Conservation (phyloP, 2,888 invertebrate species). For the Morinoia aosen region DNA sequence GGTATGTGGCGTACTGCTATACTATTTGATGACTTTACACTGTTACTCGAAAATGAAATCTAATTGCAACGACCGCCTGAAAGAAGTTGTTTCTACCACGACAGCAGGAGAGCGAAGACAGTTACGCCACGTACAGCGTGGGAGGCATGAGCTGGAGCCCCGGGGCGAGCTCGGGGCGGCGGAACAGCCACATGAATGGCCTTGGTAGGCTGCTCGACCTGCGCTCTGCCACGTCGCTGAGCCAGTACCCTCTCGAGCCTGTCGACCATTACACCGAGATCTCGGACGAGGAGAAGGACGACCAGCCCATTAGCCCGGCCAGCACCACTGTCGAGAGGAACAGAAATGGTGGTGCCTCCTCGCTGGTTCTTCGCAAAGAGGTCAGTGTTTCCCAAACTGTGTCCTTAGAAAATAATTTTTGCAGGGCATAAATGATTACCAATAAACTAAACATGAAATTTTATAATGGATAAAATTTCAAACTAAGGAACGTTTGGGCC, state of each 20-base stretch:
- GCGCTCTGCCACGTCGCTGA: slow-evolving; percentile 60
- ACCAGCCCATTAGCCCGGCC: background rate
- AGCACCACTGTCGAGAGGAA: slow-evolving; percentile 62
- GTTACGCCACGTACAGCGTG: background rate
- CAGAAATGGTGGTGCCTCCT: background rate
- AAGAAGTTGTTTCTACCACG: background rate
- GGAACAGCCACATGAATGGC: slow-evolving; percentile 68
- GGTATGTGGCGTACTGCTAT: too few species aligned
- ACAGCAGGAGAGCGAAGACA: background rate
- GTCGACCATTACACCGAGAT: slow-evolving; percentile 83
- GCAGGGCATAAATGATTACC: background rate
- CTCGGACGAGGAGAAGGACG: slow-evolving; percentile 80
- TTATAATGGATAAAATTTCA: too few species aligned
- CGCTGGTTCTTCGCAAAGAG: background rate
- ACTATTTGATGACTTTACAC: too few species aligned
- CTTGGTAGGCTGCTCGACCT: slow-evolving; percentile 66
- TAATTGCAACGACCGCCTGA: too few species aligned
- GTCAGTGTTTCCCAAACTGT: background rate
- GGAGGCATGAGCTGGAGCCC: background rate
- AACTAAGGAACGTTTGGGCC: too few species aligned
- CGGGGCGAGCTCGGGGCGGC: slow-evolving; percentile 68
- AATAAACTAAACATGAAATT: background rate
- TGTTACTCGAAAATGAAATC: too few species aligned
- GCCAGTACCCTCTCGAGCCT: slow-evolving; percentile 17
- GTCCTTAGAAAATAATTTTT: background rate